phyloP scores from a whole-genome alignment of 2,888 invertebrate species.

The Amphimallon solstitiale region DNA sequence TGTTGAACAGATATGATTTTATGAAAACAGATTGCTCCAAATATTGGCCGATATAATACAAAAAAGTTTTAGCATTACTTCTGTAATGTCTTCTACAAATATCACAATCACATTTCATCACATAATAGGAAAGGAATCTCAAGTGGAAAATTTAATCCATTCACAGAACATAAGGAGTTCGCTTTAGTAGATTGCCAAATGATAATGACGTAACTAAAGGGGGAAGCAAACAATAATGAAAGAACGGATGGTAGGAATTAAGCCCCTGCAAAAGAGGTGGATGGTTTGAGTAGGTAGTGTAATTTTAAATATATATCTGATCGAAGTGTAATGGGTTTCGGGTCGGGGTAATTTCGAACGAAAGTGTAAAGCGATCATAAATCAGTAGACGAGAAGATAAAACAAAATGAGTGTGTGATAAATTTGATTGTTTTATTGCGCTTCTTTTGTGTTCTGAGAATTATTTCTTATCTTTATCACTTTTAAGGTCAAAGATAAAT shows the following conservation, averaged over 20 bases:
- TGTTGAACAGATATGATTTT: too few species aligned
- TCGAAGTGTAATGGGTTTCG: constrained; percentile 14
- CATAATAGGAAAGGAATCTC: not conserved
- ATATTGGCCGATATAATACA: too few species aligned
- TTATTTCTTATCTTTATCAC: constrained; percentile 21
- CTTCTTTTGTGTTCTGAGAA: constrained; percentile 20
- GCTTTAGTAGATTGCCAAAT: constrained; percentile 2
- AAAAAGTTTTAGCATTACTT: not conserved
- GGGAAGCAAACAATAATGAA: constrained; percentile 20
- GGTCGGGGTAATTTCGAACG: constrained; percentile 13
- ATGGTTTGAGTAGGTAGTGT: not conserved
- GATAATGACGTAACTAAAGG: constrained; percentile 10
- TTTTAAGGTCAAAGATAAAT: constrained; percentile 21
- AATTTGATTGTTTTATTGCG: constrained; percentile 31
- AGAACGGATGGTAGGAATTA: constrained; percentile 3
- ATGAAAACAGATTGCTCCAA: too few species aligned
- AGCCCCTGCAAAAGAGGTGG: not conserved
- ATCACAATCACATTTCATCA: not conserved
- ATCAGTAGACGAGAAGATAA: constrained; percentile 22
- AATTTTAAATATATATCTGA: constrained; percentile 31
- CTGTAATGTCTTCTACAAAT: not conserved
- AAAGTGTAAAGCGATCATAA: constrained; percentile 25
- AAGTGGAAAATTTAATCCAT: constrained; percentile 6
- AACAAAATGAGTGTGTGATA: constrained; percentile 27
- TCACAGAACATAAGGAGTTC: constrained; percentile 1